Evolutionary conservation across 2,888 invertebrate genomes (phyloP), one percentile per base, ranked within the genome.

Genomic region (Caenorhabditis sulstoni): DNA sequence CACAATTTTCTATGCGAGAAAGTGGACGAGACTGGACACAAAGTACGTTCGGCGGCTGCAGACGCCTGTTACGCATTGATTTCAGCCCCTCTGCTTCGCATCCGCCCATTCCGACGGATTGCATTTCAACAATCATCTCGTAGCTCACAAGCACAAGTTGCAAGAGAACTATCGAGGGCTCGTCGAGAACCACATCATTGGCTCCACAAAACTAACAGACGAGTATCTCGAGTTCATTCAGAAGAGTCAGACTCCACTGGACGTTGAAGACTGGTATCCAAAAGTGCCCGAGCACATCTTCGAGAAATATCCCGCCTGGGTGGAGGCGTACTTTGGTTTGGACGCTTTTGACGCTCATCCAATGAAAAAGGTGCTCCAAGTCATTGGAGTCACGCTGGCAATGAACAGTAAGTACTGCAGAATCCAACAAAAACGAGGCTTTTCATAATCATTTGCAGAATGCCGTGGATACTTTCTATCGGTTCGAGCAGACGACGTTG

Each of bases 281-380:
- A 47, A 73, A 16, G 66, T 87, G 16, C 70, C 86, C 3, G 79
- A 76, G 8, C 74, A 83, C 20, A 78, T 87, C 22, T 78, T 85
- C 16, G 66, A 65, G 8, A 55, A 73, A 8, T 87, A 80, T 67
- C 85, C 85, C 5, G 85, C 87, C 50, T 82, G 82, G 73, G 65
- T 87, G 11, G 86, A 87, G 41, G 78, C 87, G 8, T 83, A 86
- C 14, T 87, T 85, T 68, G 76, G 77, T 29, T 50, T 80, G 39
- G 79, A 83, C 61, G 52, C 81, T 0, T 74, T 67, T 29, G 87
- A 86, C 29, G 80, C 87, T n/a, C 82, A 85, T 44, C 84, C 85
- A 8, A 84, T 84, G 65, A 82, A 83, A 20, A 82, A 85, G 41
- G 71, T 86, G 29, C 29, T 87, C 1, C 85, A 84, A 18, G 58